phyloP scores from a whole-genome alignment of 2,888 invertebrate genomes.

The Drosophila rellima region DNA sequence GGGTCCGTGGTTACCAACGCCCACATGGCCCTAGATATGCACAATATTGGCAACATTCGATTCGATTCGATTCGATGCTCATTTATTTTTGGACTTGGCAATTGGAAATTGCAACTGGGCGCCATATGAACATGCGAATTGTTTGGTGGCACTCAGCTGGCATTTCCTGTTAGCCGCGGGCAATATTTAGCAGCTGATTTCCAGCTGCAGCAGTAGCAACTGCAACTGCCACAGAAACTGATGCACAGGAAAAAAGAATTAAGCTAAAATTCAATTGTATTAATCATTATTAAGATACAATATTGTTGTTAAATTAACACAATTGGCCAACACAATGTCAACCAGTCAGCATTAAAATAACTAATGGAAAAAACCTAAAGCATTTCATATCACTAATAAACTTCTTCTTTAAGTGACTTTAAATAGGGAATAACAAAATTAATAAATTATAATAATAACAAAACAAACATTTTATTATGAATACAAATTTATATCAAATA shows the following conservation, averaged over 20 bases:
- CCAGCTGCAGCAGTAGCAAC: constrained; percentile 24
- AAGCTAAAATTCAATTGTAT: too few relatives aligned
- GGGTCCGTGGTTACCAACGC: constrained; percentile 38
- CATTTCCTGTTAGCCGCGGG: constrained; percentile 51
- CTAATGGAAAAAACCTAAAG: too few relatives aligned
- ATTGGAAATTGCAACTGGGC: constrained; percentile 4
- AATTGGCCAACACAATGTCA: too few relatives aligned
- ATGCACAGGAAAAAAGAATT: background rate
- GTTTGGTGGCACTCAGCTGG: constrained; percentile 34
- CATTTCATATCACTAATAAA: too few relatives aligned
- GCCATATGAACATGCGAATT: constrained; percentile 34
- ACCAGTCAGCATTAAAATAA: too few relatives aligned
- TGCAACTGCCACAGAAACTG: constrained; percentile 18
- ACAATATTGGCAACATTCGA: constrained; percentile 1
- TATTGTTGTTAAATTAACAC: too few relatives aligned
- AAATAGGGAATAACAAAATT: too few relatives aligned
- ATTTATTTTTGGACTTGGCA: background rate
- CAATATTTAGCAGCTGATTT: constrained; percentile 57
- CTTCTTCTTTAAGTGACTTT: too few relatives aligned
- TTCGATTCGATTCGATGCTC: background rate
- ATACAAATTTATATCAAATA: too few relatives aligned
- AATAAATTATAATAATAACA: too few relatives aligned
- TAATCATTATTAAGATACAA: too few relatives aligned
- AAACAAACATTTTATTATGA: too few relatives aligned
- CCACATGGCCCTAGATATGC: constrained; percentile 33